These are phyloP conservation scores for Urocynchramus pylzowi DNA, from an alignment of 2,113 vertebrate genomes.

Conservation along the genomic window DNA sequence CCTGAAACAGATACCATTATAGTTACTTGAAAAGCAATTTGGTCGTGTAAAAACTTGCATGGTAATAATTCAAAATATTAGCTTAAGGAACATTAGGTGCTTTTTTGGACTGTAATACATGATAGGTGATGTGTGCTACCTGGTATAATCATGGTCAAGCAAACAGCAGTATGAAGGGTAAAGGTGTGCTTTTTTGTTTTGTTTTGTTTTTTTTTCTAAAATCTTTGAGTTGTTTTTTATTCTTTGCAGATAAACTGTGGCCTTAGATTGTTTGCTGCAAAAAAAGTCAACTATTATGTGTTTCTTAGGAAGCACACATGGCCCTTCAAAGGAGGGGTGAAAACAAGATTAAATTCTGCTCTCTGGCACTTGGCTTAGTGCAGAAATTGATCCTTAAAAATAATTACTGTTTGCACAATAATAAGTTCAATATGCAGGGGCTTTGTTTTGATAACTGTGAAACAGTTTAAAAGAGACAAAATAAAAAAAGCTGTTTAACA, in stretches of 20 bases:
- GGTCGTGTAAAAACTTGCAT: constrained; percentile 36
- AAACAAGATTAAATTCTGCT: constrained; percentile 50
- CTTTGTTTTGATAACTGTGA: constrained; percentile 71
- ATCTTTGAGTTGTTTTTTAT: background rate
- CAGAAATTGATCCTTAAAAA: constrained; percentile 61
- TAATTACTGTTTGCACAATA: constrained; percentile 69
- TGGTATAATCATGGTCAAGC: background rate
- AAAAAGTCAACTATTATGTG: constrained; percentile 29
- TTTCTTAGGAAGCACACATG: constrained; percentile 20
- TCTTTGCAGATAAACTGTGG: constrained; percentile 67
- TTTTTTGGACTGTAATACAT: constrained; percentile 8
- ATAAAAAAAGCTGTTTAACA: constrained; percentile 64
- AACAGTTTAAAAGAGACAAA: constrained; percentile 67
- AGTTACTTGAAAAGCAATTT: constrained; percentile 31
- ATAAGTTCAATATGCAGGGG: constrained; percentile 61
- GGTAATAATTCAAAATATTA: background rate
- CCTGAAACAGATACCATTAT: background rate
- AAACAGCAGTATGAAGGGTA: constrained; percentile 46
- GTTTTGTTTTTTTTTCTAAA: background rate
- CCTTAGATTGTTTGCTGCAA: constrained; percentile 74
- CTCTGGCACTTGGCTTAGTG: constrained; percentile 31
- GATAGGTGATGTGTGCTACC: background rate
- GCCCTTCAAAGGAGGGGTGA: constrained; percentile 17
- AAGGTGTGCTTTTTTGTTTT: constrained; percentile 6
- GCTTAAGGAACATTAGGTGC: constrained; percentile 2